Conservation (phyloP, 2,797 vertebrate genomes). For the Ataeniobius toweri region DNA sequence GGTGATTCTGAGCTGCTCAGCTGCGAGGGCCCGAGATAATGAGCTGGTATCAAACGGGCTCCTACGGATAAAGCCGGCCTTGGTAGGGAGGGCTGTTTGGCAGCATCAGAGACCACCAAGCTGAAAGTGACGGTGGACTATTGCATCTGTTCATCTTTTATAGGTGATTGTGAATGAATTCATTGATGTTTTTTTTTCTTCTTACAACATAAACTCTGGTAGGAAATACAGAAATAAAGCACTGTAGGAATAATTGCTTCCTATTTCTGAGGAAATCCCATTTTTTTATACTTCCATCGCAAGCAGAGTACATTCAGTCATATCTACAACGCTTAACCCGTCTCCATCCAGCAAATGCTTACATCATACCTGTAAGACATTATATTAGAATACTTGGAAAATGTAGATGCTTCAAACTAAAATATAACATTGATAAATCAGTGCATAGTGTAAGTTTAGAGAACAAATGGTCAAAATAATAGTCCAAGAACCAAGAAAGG, state of each 20-base stretch:
- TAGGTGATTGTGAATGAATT: neutral
- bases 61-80: conserved; percentile 60
- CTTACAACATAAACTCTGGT: neutral
- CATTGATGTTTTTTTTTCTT: neutral
- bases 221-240: neutral
- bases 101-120: conserved; percentile 62
- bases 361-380: neutral
- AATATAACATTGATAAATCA: neutral
- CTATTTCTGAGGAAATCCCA: conserved; percentile 1
- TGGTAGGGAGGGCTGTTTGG: conserved; percentile 41
- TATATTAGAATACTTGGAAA: neutral
- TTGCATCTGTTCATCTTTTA: conserved; percentile 12
- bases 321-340: neutral
- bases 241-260: neutral
- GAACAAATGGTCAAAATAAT: neutral
- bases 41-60: conserved; percentile 79
- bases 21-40: conserved; percentile 77
- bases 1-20: conserved; percentile 73
- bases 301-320: neutral
- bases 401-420: neutral
- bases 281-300: neutral
- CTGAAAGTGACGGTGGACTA: conserved; percentile 31
- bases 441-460: neutral
- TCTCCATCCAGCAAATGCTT: neutral
- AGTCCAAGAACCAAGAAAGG: neutral